A percentile compares a stretch with the other conserved stretches of the same genome.
phyloP scores from a whole-genome alignment of 1,140 invertebrate genomes.

The Drosophila varians region DNA sequence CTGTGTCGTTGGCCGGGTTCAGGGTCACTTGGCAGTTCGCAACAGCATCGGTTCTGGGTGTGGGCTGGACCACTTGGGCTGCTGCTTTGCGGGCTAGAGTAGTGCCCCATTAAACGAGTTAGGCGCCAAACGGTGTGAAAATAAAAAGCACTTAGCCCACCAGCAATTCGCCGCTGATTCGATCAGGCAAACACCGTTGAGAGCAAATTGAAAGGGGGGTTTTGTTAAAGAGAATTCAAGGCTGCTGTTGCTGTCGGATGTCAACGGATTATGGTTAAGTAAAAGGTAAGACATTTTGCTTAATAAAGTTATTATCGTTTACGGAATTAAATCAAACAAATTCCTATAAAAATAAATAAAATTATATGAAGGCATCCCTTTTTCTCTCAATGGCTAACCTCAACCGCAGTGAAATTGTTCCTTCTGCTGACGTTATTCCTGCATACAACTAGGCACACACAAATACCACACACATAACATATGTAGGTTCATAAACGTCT shows the following conservation, averaged over 20 bases:
- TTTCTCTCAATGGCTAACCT: neutral
- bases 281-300: neutral
- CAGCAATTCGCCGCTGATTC: conserved; percentile 45
- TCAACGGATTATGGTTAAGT: neutral
- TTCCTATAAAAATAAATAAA: too few species aligned
- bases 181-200: conserved; percentile 44
- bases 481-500: conserved; percentile 3
- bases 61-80: conserved; percentile 39
- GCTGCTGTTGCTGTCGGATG: neutral
- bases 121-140: conserved; percentile 63
- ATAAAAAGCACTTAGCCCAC: conserved; percentile 61
- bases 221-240: conserved; percentile 5
- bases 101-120: conserved; percentile 65
- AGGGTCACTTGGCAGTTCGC: conserved; percentile 54
- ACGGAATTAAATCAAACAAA: too few species aligned
- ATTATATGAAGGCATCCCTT: too few species aligned
- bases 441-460: neutral
- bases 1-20: conserved; percentile 75
- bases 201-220: conserved; percentile 15
- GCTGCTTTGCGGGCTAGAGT: conserved; percentile 15
- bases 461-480: neutral
- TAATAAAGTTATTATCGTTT: neutral
- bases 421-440: conserved; percentile 15
- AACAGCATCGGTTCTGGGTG: conserved; percentile 35
- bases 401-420: neutral